These are phyloP conservation scores for Globodera ellingtonae DNA, from an alignment of 1,140 invertebrate species.

Conservation along the genomic window DNA sequence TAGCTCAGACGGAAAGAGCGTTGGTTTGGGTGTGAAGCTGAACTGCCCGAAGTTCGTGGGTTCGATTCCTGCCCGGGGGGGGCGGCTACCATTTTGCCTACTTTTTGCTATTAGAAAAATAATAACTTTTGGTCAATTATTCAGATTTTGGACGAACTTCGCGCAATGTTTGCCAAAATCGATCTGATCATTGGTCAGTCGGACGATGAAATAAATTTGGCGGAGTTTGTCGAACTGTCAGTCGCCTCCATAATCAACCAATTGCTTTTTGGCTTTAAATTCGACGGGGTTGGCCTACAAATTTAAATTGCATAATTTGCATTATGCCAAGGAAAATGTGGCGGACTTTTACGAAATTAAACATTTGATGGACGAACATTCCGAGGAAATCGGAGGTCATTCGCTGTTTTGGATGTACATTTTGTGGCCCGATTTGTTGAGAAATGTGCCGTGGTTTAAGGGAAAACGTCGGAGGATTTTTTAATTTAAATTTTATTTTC, in stretches of 20 bases:
- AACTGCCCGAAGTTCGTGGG: too few relatives aligned
- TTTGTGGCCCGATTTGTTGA: conserved; percentile 1
- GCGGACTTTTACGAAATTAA: conserved; percentile 21
- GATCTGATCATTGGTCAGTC: neutral
- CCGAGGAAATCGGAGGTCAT: neutral
- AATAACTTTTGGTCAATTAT: neutral
- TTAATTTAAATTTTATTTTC: neutral
- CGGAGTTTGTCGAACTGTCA: conserved; percentile 23
- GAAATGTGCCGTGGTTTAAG: neutral
- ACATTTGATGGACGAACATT: conserved; percentile 15
- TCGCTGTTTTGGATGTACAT: conserved; percentile 22
- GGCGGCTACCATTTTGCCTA: too few relatives aligned
- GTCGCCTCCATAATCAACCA: conserved; percentile 35
- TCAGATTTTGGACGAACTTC: conserved; percentile 24
- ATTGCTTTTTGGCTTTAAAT: conserved; percentile 31
- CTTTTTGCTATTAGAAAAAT: too few relatives aligned
- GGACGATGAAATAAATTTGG: conserved; percentile 3
- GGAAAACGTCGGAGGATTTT: conserved; percentile 5
- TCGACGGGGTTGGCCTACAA: conserved; percentile 13
- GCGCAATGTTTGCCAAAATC: conserved; percentile 13
- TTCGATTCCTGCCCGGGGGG: too few relatives aligned
- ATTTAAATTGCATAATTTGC: neutral
- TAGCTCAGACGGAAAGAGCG: too few relatives aligned
- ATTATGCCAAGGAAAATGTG: conserved; percentile 3
- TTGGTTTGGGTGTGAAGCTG: too few relatives aligned